Percentiles rank a stretch among this genome's conserved stretches.
Conservation (phyloP, 2,888 invertebrate genomes). For the Cheilosia variabilis region DNA sequence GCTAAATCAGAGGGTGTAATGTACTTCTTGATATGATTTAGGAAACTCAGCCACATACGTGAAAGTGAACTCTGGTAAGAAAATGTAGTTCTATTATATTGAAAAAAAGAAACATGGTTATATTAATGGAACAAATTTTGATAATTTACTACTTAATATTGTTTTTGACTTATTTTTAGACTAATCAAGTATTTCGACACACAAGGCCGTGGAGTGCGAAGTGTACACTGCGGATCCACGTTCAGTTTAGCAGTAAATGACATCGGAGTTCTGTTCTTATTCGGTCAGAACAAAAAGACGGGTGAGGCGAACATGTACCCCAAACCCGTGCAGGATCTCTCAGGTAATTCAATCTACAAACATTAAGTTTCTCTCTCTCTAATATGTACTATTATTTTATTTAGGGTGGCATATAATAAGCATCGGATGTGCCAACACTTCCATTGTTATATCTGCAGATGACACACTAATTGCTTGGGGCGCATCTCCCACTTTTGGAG, state of each 20-base stretch:
- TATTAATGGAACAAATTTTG: too few species aligned
- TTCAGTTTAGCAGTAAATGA: conserved; percentile 94
- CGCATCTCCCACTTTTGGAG: conserved; percentile 96
- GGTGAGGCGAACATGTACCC: conserved; percentile 99
- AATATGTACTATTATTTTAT: conserved; percentile 4
- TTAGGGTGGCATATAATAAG: conserved; percentile 94
- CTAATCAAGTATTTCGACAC: conserved; percentile 95
- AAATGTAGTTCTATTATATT: too few species aligned
- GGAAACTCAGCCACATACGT: too few species aligned
- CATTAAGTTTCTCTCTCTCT: neutral
- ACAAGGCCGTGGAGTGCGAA: conserved; percentile 92
- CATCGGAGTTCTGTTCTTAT: conserved; percentile 89
- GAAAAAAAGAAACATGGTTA: too few species aligned
- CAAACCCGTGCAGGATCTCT: conserved; percentile 96
- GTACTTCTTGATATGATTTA: too few species aligned
- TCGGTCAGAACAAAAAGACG: conserved; percentile 95
- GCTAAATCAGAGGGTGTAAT: too few species aligned
- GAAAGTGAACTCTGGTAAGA: too few species aligned
- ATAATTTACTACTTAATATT: neutral
- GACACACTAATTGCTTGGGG: conserved; percentile 96
- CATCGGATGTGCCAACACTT: conserved; percentile 92
- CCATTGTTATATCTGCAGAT: conserved; percentile 94
- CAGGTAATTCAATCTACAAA: conserved; percentile 83
- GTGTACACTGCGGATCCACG: conserved; percentile 92
- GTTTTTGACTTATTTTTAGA: conserved; percentile 79